phyloP scores from a whole-genome alignment of 2,797 vertebrate genomes.

The Fistularia tabacaria region DNA sequence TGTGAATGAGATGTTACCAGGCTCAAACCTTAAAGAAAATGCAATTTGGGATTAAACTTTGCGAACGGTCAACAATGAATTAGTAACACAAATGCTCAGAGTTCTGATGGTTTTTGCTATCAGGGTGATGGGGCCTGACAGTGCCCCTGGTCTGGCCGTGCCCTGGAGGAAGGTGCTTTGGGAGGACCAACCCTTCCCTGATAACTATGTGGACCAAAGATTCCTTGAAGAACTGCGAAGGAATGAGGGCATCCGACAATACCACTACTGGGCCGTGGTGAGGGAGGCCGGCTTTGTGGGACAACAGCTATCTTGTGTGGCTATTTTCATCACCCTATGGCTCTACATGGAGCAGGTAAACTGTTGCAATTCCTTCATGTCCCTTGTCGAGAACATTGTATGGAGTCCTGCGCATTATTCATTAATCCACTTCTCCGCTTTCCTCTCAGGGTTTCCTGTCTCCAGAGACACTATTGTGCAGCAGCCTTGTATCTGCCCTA shows the following conservation, averaged over 20 bases:
- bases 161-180: constrained; percentile 95
- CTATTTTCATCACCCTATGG: constrained; percentile 90
- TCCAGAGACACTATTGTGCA: constrained; percentile 79
- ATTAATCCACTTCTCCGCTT: not conserved
- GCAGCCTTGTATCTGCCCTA: constrained; percentile 76
- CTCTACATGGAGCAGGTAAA: constrained; percentile 90
- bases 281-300: constrained; percentile 87
- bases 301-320: constrained; percentile 95
- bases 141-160: constrained; percentile 55
- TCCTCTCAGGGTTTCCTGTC: constrained; percentile 68
- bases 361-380: not conserved
- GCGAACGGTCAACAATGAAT: too few relatives aligned
- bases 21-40: too few relatives aligned
- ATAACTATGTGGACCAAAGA: constrained; percentile 92
- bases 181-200: constrained; percentile 88
- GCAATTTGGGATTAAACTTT: too few relatives aligned
- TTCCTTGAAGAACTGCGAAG: constrained; percentile 91
- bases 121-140: constrained; percentile 76
- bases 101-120: not conserved
- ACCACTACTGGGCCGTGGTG: constrained; percentile 87
- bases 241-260: constrained; percentile 86
- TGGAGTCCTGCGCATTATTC: not conserved
- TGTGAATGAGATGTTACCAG: too few relatives aligned
- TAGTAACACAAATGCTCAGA: too few relatives aligned
- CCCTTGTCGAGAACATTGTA: too few relatives aligned